Evolutionary conservation across 2,113 vertebrate genomes (phyloP).

Genomic region (Lontra canadensis): DNA sequence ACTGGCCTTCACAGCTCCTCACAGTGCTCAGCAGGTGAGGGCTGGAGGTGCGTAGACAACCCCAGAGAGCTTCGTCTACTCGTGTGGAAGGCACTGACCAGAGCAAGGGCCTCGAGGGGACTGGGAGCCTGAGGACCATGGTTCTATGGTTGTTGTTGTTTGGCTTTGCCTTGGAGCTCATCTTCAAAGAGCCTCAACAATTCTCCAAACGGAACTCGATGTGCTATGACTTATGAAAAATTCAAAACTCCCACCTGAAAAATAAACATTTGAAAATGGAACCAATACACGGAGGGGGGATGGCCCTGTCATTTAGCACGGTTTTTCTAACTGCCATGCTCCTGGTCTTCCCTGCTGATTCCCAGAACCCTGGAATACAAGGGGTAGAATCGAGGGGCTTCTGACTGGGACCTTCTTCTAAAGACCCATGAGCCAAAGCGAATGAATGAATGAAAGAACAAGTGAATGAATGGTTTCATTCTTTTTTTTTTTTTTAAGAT

Average conservation of each 20-base stretch:
- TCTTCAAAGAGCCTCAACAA: neutral
- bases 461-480: neutral
- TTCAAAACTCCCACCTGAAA: neutral
- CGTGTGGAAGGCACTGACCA: rapidly evolving
- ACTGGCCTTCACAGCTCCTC: neutral
- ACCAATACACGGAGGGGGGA: rapidly evolving
- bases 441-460: neutral
- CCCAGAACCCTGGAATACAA: neutral
- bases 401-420: neutral
- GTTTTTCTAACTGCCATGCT: rapidly evolving
- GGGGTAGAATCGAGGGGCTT: neutral
- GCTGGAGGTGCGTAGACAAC: neutral
- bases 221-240: neutral
- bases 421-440: no score
- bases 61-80: neutral
- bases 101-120: rapidly evolving
- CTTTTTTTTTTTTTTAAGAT: no score
- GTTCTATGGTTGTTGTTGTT: neutral
- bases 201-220: neutral
- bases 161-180: neutral
- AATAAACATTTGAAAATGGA: neutral
- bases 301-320: rapidly evolving
- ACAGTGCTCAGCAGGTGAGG: neutral
- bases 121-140: rapidly evolving
- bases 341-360: neutral